A percentile compares a stretch with the other conserved stretches of the same genome.
Evolutionary conservation across 2,888 invertebrate genomes (phyloP).

Genomic region (Nudaria mundana): DNA sequence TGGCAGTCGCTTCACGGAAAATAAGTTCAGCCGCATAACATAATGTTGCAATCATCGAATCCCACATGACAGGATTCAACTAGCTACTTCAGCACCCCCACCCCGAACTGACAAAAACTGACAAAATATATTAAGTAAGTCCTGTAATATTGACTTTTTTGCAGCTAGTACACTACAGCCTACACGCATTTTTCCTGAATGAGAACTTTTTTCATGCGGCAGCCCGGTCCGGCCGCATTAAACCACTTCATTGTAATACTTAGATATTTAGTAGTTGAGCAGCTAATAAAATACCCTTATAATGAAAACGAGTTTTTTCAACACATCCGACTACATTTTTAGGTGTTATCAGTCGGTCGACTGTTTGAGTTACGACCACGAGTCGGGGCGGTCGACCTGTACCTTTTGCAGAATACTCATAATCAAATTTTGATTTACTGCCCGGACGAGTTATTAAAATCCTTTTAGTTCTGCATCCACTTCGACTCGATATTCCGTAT

Average conservation of each 20-base stretch:
- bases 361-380: constrained; percentile 53
- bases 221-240: constrained; percentile 46
- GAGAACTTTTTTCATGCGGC: constrained; percentile 39
- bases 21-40: too few species aligned
- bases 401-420: constrained; percentile 58
- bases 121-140: too few species aligned
- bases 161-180: constrained; percentile 23
- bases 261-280: constrained; percentile 62
- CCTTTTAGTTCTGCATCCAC: constrained; percentile 46
- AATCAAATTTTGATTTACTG: constrained; percentile 74
- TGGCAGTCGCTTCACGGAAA: too few species aligned
- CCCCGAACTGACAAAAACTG: too few species aligned
- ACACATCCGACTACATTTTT: constrained; percentile 55
- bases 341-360: constrained; percentile 49
- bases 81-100: too few species aligned
- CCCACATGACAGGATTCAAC: too few species aligned
- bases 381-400: constrained; percentile 18
- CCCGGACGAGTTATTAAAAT: constrained; percentile 57
- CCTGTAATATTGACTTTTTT: not conserved
- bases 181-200: constrained; percentile 46
- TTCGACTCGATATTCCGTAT: constrained; percentile 21
- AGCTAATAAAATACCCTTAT: constrained; percentile 56
- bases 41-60: too few species aligned
- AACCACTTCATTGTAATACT: constrained; percentile 66
- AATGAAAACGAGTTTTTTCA: constrained; percentile 55